A percentile compares a stretch with the other conserved stretches of the same genome.
These are phyloP conservation scores for Epinephelus cyanopodus DNA, from an alignment of 2,113 vertebrate species.

Conservation along the genomic window DNA sequence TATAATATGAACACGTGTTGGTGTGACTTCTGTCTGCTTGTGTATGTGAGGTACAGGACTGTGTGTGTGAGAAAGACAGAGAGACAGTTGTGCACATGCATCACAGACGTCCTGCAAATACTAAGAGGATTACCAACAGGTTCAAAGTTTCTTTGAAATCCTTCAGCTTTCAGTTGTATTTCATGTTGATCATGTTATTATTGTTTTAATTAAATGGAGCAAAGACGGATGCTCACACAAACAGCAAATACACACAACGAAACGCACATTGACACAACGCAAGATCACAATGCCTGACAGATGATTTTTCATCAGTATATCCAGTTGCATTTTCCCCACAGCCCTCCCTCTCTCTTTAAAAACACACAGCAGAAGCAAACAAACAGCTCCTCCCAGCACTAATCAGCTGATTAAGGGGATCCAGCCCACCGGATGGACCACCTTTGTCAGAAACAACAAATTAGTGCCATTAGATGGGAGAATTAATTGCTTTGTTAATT, in stretches of 20 bases:
- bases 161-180: conserved; percentile 83
- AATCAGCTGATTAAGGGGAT: conserved; percentile 81
- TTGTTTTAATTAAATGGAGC: conserved; percentile 83
- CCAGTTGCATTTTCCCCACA: conserved; percentile 31
- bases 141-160: conserved; percentile 88
- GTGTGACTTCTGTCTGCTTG: conserved; percentile 27
- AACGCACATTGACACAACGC: conserved; percentile 39
- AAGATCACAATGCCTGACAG: conserved; percentile 56
- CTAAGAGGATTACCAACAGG: conserved; percentile 86
- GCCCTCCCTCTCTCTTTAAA: background rate
- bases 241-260: conserved; percentile 21
- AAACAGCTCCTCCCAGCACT: conserved; percentile 59
- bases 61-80: background rate
- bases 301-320: conserved; percentile 73
- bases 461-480: conserved; percentile 80
- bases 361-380: conserved; percentile 50
- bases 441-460: conserved; percentile 81
- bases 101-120: conserved; percentile 67
- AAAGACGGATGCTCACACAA: conserved; percentile 68
- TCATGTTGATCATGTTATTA: conserved; percentile 81
- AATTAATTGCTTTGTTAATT: conserved; percentile 83
- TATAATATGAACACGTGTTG: conserved; percentile 58
- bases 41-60: conserved; percentile 6
- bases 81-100: conserved; percentile 28
- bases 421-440: conserved; percentile 70